Conservation (phyloP, 2,113 vertebrate species). For the Pholis gunnellus region DNA sequence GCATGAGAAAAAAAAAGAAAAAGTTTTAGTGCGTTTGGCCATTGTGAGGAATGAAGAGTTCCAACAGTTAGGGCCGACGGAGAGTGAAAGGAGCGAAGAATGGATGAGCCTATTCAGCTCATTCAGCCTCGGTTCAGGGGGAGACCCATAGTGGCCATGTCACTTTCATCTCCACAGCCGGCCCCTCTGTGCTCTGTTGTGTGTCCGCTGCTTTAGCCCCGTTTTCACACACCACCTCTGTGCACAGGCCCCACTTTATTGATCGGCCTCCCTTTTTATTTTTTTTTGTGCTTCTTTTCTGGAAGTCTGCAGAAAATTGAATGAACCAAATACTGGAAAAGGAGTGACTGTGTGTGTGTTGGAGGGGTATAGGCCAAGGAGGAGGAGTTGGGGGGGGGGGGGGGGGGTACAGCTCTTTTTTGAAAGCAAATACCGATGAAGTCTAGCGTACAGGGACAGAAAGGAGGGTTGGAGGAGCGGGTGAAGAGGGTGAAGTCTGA, state of each 20-base stretch:
- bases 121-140: slow-evolving; percentile 84
- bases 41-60: slow-evolving; percentile 96
- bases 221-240: slow-evolving; percentile 66
- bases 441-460: slow-evolving; percentile 78
- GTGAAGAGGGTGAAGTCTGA: slow-evolving; percentile 64
- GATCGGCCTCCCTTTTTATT: slow-evolving; percentile 78
- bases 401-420: slow-evolving; percentile 61
- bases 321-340: slow-evolving; percentile 90
- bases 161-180: slow-evolving; percentile 93
- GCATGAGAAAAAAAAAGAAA: slow-evolving; percentile 91
- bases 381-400: slow-evolving; percentile 23
- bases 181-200: slow-evolving; percentile 49
- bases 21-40: slow-evolving; percentile 94
- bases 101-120: slow-evolving; percentile 93
- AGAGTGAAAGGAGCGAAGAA: slow-evolving; percentile 91
- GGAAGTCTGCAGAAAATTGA: slow-evolving; percentile 92
- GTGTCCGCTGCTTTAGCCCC: slow-evolving; percentile 35
- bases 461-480: slow-evolving; percentile 65
- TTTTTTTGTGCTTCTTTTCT: slow-evolving; percentile 81
- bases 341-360: slow-evolving; percentile 47
- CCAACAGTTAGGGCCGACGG: slow-evolving; percentile 89
- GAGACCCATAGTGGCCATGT: slow-evolving; percentile 89
- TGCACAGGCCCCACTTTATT: slow-evolving; percentile 81
- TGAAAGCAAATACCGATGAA: slow-evolving; percentile 82
- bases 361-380: slow-evolving; percentile 27